These are phyloP conservation scores for Bombus confusus DNA, from an alignment of 1,140 invertebrate genomes.

Conservation along the genomic window DNA sequence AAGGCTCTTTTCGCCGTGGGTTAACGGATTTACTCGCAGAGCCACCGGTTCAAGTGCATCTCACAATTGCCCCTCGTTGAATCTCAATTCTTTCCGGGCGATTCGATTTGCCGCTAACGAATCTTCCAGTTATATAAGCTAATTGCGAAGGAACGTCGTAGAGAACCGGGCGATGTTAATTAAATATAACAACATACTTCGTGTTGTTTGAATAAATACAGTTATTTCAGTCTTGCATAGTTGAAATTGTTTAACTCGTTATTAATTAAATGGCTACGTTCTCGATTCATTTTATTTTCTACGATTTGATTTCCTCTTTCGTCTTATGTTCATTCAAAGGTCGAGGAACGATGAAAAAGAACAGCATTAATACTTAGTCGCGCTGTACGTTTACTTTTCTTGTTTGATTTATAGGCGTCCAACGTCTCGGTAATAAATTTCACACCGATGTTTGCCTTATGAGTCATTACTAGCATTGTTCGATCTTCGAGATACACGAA, in stretches of 20 bases:
- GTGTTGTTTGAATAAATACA: background rate
- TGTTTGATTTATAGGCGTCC: background rate
- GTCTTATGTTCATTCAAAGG: background rate
- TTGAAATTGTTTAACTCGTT: background rate
- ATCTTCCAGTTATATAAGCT: slow-evolving; percentile 6
- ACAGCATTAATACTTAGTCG: background rate
- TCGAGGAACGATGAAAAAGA: background rate
- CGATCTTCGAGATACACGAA: background rate
- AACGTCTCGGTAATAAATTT: slow-evolving; percentile 5
- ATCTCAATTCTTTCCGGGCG: slow-evolving; percentile 15
- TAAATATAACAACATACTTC: background rate
- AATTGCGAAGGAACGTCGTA: background rate
- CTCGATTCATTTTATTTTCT: no score
- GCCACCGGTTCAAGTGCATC: slow-evolving; percentile 16
- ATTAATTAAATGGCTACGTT: background rate
- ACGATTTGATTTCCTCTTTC: background rate
- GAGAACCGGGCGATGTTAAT: background rate
- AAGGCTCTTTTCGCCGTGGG: slow-evolving; percentile 4
- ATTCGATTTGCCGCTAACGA: slow-evolving; percentile 37
- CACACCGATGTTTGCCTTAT: background rate
- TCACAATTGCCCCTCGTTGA: slow-evolving; percentile 18
- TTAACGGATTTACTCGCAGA: slow-evolving; percentile 16
- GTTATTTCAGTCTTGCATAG: background rate
- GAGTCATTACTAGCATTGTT: slow-evolving; percentile 5
- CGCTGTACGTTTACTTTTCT: background rate